Evolutionary conservation across 1,140 invertebrate genomes (phyloP), one percentile per base, ranked within the genome.

Genomic region (Triops cancriformis): DNA sequence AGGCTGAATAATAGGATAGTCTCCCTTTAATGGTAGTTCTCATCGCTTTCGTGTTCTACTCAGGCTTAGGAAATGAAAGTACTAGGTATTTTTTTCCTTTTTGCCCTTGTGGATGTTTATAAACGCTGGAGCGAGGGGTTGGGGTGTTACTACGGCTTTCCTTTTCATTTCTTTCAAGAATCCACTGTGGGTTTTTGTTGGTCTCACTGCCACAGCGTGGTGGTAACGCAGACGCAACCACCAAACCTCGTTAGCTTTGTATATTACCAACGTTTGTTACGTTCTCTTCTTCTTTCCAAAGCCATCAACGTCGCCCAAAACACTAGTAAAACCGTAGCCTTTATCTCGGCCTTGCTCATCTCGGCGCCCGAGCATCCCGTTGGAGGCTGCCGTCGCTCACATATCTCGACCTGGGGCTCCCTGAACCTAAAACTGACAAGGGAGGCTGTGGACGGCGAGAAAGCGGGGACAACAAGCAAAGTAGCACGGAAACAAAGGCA

Each of bases 221-320:
- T 37, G 7, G 51, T 14, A 64, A 64, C 31, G 31, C 7, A 37
- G 31, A 4, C 7, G 31, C 2, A 64, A 18, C 51, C 51, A 64
- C 51, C 10, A 64, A 64, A 64, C 51, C 51, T 64, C 51, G 10
- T 64, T 64, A 10, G 51, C 51, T 64, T 64, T 64, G 51, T 64
- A 64, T 64, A 64, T 64, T 10, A 64, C 51, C 51, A 64, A 64
- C 51, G 51, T 64, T 64, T 64, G 51, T 64, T 64, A 64, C 14
- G 51, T 64, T 23, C 18, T 37, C 51, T 5, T 64, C 51, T 64
- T 64, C 51, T 64, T 64, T 64, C 51, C 51, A 64, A 64, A 64
- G 51, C 51, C 51, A 64, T 64, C 51, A 64, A 18, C 51, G 51
- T 64, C 10, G 10, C 31, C 31, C 10, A 64, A 64, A 64, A 64